Evolutionary conservation across 2,888 invertebrate genomes (phyloP).

Genomic region (Cetonia aurata): DNA sequence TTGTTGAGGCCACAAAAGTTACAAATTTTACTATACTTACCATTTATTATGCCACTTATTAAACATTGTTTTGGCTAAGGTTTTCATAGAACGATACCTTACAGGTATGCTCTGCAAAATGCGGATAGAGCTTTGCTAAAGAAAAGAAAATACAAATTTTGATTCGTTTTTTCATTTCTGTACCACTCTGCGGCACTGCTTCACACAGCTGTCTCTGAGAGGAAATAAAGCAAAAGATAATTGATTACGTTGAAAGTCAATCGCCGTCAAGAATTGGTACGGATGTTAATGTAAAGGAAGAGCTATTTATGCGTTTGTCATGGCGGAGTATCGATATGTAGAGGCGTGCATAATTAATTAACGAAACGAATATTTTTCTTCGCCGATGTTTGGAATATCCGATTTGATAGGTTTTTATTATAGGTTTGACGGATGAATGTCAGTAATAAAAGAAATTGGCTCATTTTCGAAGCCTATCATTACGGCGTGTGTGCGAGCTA

Average conservation of each 20-base stretch:
- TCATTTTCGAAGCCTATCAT: constrained; percentile 41
- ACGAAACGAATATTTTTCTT: constrained; percentile 32
- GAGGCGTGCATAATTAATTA: constrained; percentile 32
- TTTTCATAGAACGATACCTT: too few species aligned
- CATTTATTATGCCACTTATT: too few species aligned
- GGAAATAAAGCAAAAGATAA: constrained; percentile 39
- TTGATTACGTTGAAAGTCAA: constrained; percentile 30
- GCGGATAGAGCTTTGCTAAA: too few species aligned
- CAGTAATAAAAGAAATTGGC: constrained; percentile 42
- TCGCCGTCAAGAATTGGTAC: constrained; percentile 28
- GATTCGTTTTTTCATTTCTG: too few species aligned
- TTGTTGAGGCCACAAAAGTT: too few species aligned
- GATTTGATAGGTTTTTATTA: constrained; percentile 40
- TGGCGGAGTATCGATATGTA: background rate
- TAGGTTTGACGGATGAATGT: constrained; percentile 41
- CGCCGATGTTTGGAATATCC: constrained; percentile 27
- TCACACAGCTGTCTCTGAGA: constrained; percentile 14
- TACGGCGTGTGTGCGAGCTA: constrained; percentile 30
- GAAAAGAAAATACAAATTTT: too few species aligned
- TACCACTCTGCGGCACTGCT: too few species aligned
- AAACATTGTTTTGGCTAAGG: too few species aligned
- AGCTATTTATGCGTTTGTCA: constrained; percentile 15
- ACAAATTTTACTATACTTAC: too few species aligned
- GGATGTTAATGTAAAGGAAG: constrained; percentile 30
- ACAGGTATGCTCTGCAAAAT: too few species aligned